These are phyloP conservation scores for Gymnothorax javanicus DNA, from an alignment of 2,797 vertebrate genomes.

Conservation along the genomic window DNA sequence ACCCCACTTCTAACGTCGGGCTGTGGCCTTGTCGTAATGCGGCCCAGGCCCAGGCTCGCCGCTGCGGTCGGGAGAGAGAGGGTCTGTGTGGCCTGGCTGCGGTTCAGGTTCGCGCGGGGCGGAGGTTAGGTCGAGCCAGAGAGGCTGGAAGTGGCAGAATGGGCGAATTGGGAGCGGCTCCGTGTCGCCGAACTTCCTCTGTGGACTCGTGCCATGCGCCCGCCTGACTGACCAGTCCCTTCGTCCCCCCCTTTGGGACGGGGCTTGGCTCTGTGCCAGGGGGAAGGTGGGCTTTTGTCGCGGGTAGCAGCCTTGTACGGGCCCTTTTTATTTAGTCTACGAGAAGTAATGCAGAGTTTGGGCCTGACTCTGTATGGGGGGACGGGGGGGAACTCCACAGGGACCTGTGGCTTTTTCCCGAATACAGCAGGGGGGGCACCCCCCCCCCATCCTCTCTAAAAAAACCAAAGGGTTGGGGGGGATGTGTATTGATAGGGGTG, in stretches of 20 bases:
- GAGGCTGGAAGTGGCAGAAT: background rate
- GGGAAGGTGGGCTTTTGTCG: background rate
- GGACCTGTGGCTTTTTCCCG: background rate
- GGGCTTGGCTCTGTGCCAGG: background rate
- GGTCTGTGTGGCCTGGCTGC: background rate
- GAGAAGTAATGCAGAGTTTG: background rate
- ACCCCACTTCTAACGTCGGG: constrained; percentile 37
- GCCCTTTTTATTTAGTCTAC: background rate
- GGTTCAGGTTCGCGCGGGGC: background rate
- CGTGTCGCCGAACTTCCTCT: background rate
- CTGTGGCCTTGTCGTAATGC: constrained; percentile 31
- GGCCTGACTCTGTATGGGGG: background rate
- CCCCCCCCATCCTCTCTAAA: background rate
- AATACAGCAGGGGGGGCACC: background rate
- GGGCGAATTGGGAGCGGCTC: background rate
- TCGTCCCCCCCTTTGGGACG: background rate
- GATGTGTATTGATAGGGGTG: constrained; percentile 58
- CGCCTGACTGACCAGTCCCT: background rate
- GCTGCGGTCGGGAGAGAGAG: background rate
- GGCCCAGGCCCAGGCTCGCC: constrained; percentile 28
- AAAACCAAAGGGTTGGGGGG: constrained; percentile 43
- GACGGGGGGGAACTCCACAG: background rate
- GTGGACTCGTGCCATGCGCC: background rate
- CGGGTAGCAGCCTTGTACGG: too few species aligned
- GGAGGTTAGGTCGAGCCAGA: background rate